A percentile compares a stretch with the other conserved stretches of the same genome.
Evolutionary conservation across 2,797 vertebrate genomes (phyloP).

Genomic region (Rhodeus uyekii): DNA sequence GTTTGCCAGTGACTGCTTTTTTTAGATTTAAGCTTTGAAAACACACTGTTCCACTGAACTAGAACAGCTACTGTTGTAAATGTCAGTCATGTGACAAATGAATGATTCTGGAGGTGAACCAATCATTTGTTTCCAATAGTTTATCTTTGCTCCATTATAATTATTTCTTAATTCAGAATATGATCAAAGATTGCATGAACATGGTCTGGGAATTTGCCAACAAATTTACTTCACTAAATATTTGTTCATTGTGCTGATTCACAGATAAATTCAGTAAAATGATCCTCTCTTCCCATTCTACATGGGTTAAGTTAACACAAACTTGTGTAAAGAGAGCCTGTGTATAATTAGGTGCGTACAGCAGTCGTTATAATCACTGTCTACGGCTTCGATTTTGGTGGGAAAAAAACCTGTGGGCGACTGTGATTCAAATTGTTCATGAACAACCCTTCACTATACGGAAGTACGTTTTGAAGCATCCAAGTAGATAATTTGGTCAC

Average conservation of each 20-base stretch:
- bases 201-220: neutral
- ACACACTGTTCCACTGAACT: neutral
- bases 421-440: neutral
- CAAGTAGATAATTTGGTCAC: neutral
- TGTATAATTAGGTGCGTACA: neutral
- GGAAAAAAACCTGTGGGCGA: neutral
- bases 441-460: neutral
- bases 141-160: neutral
- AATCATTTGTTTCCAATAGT: neutral
- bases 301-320: neutral
- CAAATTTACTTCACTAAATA: neutral
- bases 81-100: neutral
- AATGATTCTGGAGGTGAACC: neutral
- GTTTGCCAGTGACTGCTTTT: neutral
- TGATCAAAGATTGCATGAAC: neutral
- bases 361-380: neutral
- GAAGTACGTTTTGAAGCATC: neutral
- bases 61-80: neutral
- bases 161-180: neutral
- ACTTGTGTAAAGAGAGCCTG: neutral
- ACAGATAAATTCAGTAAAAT: neutral
- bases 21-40: slow-evolving; percentile 3
- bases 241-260: neutral
- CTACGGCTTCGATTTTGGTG: neutral
- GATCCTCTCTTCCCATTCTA: neutral